Conservation (phyloP, 2,113 vertebrate genomes). For the Channa maculata region DNA sequence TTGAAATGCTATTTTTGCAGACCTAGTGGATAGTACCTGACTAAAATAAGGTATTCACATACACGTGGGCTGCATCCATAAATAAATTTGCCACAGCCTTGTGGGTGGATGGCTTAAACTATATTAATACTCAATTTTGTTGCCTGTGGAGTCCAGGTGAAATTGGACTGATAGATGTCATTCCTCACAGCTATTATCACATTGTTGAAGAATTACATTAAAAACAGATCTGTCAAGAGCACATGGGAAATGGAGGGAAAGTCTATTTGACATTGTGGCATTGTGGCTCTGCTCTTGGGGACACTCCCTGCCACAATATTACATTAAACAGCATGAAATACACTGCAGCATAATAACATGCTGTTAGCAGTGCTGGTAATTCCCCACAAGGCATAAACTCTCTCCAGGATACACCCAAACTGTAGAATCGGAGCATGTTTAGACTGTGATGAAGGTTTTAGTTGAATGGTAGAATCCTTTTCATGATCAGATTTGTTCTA, state of each 20-base stretch:
- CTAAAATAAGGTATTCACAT: background rate
- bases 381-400: conserved; percentile 51
- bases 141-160: conserved; percentile 10
- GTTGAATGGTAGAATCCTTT: too few species aligned
- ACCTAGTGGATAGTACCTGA: background rate
- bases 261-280: conserved; percentile 28
- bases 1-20: background rate
- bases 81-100: background rate
- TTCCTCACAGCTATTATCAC: conserved; percentile 18
- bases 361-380: conserved; percentile 44
- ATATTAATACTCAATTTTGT: background rate
- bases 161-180: conserved; percentile 29
- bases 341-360: conserved; percentile 35
- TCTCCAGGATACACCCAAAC: conserved; percentile 34
- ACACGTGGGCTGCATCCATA: background rate
- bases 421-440: conserved; percentile 18
- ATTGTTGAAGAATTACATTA: conserved; percentile 22
- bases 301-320: conserved; percentile 39
- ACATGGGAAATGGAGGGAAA: conserved; percentile 28
- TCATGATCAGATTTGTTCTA: too few species aligned
- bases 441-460: conserved; percentile 9
- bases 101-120: background rate
- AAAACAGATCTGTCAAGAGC: conserved; percentile 44
- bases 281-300: conserved; percentile 4
- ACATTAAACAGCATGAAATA: conserved; percentile 57